Conservation (phyloP, 2,797 vertebrate genomes). For the Heliangelus exortis region DNA sequence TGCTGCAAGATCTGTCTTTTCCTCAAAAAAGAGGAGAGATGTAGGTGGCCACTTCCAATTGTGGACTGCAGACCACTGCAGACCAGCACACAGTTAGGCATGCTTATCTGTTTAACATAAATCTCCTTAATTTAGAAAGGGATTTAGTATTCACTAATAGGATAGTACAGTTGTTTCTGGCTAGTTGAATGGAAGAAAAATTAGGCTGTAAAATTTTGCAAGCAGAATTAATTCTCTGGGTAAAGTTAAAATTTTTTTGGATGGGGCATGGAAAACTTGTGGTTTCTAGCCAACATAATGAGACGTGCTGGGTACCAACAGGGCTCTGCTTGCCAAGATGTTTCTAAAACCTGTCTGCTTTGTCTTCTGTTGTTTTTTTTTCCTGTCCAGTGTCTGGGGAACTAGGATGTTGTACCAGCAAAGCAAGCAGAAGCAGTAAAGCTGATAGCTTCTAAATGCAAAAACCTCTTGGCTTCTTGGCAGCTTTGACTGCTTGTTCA, state of each 20-base stretch:
- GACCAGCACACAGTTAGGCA: accelerated
- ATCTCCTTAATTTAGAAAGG: neutral
- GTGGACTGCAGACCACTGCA: neutral
- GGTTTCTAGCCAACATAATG: accelerated
- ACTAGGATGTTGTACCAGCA: neutral
- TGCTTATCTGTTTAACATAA: accelerated
- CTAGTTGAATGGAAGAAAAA: neutral
- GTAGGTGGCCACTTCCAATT: neutral
- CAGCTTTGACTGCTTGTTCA: neutral
- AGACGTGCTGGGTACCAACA: neutral
- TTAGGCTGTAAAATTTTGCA: neutral
- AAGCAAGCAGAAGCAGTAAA: neutral
- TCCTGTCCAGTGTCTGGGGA: neutral
- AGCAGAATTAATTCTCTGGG: neutral
- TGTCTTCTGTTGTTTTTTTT: neutral
- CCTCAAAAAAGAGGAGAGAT: neutral
- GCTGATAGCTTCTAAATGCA: neutral
- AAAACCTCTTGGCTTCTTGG: neutral
- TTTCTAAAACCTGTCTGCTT: neutral
- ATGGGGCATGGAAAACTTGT: neutral
- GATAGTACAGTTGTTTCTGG: neutral
- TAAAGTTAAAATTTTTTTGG: neutral
- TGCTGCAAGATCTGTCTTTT: neutral
- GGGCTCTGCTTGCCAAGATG: neutral
- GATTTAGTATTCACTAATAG: neutral